Conservation (phyloP, 2,113 vertebrate species). For the Tyrannus savana region DNA sequence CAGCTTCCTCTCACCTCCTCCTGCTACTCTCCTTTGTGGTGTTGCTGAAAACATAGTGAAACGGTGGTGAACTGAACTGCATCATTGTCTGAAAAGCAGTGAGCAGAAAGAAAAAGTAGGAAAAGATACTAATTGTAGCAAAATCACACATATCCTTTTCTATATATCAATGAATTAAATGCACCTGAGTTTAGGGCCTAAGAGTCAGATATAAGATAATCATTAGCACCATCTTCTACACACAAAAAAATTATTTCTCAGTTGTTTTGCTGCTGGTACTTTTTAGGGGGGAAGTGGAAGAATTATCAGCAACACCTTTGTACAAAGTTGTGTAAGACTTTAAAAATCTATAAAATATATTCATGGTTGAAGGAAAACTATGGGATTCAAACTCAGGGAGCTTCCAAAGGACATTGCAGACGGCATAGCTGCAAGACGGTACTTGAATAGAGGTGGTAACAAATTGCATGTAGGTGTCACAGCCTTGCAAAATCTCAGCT, state of each 20-base stretch:
- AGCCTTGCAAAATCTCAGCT: background rate
- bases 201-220: background rate
- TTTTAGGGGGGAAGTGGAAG: rapidly evolving
- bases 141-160: background rate
- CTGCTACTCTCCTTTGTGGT: background rate
- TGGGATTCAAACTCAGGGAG: background rate
- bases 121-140: background rate
- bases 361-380: background rate
- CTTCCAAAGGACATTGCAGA: background rate
- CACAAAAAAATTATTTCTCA: background rate
- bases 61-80: background rate
- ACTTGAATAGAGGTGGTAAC: background rate
- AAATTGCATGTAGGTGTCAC: background rate
- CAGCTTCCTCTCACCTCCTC: background rate
- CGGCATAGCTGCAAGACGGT: background rate
- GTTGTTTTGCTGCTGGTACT: background rate
- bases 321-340: background rate
- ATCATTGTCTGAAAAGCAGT: background rate
- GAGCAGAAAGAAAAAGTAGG: background rate
- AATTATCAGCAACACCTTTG: background rate
- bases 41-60: background rate
- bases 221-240: background rate
- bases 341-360: background rate
- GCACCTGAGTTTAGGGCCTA: background rate
- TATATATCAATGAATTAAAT: background rate